Evolutionary conservation across 2,113 vertebrate species (phyloP), one percentile per base, ranked within the genome.

Genomic region (Oophaga pumilio): DNA sequence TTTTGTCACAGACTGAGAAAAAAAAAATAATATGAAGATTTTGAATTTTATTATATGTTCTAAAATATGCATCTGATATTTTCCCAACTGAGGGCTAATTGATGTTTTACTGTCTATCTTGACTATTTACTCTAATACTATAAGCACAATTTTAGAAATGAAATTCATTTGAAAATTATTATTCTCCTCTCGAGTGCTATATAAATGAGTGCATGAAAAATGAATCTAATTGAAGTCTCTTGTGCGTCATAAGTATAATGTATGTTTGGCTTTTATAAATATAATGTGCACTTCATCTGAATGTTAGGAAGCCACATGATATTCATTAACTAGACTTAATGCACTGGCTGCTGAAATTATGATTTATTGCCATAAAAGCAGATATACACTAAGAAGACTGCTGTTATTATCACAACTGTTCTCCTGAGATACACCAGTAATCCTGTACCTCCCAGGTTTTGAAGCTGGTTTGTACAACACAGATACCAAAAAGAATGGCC

Each of bases 161-260:
- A 50, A 73, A 26, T 57, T 71, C 24, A 56, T 74, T 49, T 85
- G 43, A 43, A 59, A 73, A 60, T 60, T 7, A 12, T 60, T 28
- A 85, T 74, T 76, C 20, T 50, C 12, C 83, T 85, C 68, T 14
- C 22, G 83, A 76, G 69, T 50, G 49, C 66, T 59, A 85, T 85
- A 52, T 60, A 59, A 60, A 73, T 20, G n/a, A 71, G 82, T 56
- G 64, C 57, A 73, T 84, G 53, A 84, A 84, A 60, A 56, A 49
- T 24, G 68, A 60, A 49, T 59, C 52, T 60, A 18, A 85, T 60
- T 76, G n/a, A 49, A 85, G 53, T 49, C 68, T 76, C 71, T 33
- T 8, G 56, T 76, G 69, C 11, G 18, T 24, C 26, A 76, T 85
- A 74, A 74, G 52, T 49, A 60, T 22, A 74, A 66, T 68, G 13